phyloP scores from a whole-genome alignment of 2,113 vertebrate genomes.

The Sturnus vulgaris region DNA sequence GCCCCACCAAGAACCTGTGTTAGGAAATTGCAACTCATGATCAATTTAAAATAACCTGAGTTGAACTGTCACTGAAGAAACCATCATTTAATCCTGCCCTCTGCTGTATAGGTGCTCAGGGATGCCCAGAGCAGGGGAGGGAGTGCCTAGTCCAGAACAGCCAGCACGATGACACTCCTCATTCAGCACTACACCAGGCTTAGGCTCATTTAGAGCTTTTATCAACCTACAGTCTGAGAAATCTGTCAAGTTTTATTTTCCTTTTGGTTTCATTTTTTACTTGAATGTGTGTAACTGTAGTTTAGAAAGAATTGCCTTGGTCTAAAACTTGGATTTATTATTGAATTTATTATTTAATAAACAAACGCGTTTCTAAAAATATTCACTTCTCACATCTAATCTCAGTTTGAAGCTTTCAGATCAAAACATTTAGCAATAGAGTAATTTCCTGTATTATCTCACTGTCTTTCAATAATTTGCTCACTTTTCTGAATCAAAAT shows the following conservation, averaged over 20 bases:
- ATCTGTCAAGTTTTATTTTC: neutral
- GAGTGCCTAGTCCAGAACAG: fast-evolving
- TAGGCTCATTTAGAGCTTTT: neutral
- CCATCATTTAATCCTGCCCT: neutral
- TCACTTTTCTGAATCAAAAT: neutral
- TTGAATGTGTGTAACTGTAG: neutral
- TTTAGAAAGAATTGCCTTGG: neutral
- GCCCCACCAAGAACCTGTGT: neutral
- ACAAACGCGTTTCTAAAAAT: neutral
- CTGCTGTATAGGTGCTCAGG: neutral
- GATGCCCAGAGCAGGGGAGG: neutral
- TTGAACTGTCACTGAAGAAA: neutral
- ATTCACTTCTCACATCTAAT: neutral
- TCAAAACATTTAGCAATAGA: neutral
- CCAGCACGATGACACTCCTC: neutral
- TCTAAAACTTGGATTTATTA: neutral
- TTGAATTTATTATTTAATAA: neutral
- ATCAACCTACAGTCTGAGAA: neutral
- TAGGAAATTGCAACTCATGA: neutral
- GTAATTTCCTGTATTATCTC: neutral
- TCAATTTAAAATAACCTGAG: neutral
- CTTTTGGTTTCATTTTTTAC: neutral
- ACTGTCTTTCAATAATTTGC: fast-evolving
- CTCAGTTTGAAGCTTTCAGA: neutral
- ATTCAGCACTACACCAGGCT: neutral